Evolutionary conservation across 2,888 invertebrate species (phyloP).

Genomic region (Dicroscelio sp.): DNA sequence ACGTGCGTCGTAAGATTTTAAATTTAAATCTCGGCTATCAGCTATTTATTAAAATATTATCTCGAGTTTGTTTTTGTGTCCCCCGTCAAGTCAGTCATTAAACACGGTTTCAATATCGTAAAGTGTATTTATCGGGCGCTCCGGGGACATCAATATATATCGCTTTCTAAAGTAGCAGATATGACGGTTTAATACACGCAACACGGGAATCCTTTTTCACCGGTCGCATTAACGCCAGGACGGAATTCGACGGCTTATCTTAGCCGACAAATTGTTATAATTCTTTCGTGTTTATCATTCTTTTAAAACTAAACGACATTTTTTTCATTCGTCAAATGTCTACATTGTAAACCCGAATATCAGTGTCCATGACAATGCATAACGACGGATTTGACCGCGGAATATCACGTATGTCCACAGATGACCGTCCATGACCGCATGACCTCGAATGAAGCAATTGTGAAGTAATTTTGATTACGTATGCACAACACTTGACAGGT

Average conservation of each 20-base stretch:
- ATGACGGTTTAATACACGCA: slow-evolving; percentile 73
- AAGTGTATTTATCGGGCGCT: slow-evolving; percentile 73
- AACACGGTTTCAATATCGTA: slow-evolving; percentile 72
- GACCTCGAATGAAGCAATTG: no score
- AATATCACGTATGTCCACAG: no score
- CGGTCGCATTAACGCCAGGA: slow-evolving; percentile 60
- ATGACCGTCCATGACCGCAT: no score
- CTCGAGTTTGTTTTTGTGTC: slow-evolving; percentile 56
- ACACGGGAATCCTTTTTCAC: slow-evolving; percentile 77
- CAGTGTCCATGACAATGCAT: no score
- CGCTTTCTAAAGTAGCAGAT: slow-evolving; percentile 78
- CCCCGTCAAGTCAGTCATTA: slow-evolving; percentile 68
- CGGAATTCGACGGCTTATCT: slow-evolving; percentile 61
- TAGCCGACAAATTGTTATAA: slow-evolving; percentile 69
- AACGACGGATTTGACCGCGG: no score
- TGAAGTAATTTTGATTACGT: no score
- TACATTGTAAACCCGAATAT: no score
- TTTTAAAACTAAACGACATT: neutral
- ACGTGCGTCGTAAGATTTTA: slow-evolving; percentile 58
- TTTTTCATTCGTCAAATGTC: no score
- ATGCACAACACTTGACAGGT: no score
- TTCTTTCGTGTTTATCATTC: slow-evolving; percentile 67
- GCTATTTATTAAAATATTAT: slow-evolving; percentile 78
- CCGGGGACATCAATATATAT: slow-evolving; percentile 73
- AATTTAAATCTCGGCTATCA: slow-evolving; percentile 70